Conservation (phyloP, 35 echinoderm and acorn worm species). For the Amphiura filiformis region DNA sequence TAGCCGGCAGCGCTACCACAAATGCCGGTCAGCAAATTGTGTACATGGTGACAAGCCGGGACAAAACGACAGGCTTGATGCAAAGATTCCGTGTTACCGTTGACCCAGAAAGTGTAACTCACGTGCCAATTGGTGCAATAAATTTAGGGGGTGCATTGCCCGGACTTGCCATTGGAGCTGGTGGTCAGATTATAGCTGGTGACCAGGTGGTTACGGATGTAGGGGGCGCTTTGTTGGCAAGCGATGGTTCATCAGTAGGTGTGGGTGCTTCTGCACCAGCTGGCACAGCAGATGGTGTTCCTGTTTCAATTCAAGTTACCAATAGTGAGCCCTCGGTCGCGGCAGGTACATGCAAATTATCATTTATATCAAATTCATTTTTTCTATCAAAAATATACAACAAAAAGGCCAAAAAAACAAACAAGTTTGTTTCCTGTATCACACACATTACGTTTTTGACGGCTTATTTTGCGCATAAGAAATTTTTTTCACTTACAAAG, state of each 20-base stretch:
- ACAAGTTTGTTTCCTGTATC: too few relatives aligned
- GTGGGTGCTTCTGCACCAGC: neutral
- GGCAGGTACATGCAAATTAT: too few relatives aligned
- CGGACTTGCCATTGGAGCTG: neutral
- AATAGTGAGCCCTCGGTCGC: neutral
- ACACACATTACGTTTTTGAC: too few relatives aligned
- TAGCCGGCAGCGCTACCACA: neutral
- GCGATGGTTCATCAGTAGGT: neutral
- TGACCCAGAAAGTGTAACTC: constrained; percentile 47
- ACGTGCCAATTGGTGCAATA: constrained; percentile 31
- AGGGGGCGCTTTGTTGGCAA: neutral
- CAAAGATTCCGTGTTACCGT: constrained; percentile 53
- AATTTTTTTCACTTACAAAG: too few relatives aligned
- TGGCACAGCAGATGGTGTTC: neutral
- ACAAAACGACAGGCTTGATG: constrained; percentile 41
- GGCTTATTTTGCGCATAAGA: too few relatives aligned
- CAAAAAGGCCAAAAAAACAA: too few relatives aligned
- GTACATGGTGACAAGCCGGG: constrained; percentile 59
- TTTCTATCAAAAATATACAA: neutral
- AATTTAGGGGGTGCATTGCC: neutral
- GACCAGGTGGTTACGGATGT: neutral
- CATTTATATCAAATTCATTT: too few relatives aligned
- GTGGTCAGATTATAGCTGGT: neutral
- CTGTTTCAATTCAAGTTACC: neutral
- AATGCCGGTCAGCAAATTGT: constrained; percentile 19